Evolutionary conservation across 2,113 vertebrate species (phyloP).

Genomic region (Sinocyclocheilus anophthalmus): DNA sequence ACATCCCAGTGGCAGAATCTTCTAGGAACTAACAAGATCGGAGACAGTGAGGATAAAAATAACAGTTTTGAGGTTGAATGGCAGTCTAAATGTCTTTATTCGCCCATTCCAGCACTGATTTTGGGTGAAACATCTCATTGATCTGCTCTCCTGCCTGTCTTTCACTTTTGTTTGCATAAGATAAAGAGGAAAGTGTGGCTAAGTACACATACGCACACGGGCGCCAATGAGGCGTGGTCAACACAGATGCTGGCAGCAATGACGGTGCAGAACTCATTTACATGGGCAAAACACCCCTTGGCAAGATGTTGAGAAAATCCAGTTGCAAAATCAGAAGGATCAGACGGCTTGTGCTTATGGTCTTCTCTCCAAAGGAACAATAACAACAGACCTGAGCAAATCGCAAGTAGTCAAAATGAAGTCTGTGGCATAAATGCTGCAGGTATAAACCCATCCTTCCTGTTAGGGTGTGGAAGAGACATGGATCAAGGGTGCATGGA

Average conservation of each 20-base stretch:
- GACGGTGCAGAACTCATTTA: background rate
- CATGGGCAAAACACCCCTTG: background rate
- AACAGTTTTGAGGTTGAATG: background rate
- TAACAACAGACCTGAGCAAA: background rate
- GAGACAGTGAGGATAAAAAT: background rate
- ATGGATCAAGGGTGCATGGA: background rate
- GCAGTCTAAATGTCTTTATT: background rate
- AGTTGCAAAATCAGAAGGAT: slow-evolving; percentile 17
- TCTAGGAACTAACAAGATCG: background rate
- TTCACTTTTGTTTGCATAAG: slow-evolving; percentile 30
- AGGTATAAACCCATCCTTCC: slow-evolving; percentile 11
- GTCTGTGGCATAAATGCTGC: background rate
- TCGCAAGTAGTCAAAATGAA: background rate
- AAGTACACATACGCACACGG: slow-evolving; percentile 13
- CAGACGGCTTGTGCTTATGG: background rate
- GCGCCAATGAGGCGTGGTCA: background rate
- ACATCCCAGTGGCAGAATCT: slow-evolving; percentile 4
- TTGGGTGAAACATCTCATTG: slow-evolving; percentile 8
- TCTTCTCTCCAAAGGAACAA: background rate
- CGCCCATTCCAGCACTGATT: background rate
- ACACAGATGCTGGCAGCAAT: background rate
- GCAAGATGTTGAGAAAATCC: background rate
- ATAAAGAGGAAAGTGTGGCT: slow-evolving; percentile 18
- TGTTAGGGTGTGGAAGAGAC: background rate
- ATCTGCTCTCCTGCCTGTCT: slow-evolving; percentile 1